Evolutionary conservation across 2,113 vertebrate species (phyloP), one percentile per base, ranked within the genome.

Genomic region (Zosterops hypoxanthus): DNA sequence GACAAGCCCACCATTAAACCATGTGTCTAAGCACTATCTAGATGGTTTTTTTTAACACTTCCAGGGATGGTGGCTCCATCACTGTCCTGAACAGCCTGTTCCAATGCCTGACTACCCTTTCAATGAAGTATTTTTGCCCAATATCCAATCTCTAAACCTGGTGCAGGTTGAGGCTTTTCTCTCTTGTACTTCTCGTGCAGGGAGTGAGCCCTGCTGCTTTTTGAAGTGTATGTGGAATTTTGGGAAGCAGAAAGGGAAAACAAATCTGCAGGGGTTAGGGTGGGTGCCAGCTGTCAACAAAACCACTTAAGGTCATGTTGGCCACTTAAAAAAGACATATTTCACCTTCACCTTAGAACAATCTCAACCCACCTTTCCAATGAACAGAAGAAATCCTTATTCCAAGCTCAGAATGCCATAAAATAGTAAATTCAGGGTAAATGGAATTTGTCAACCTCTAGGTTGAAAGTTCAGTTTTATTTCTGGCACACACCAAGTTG

Each of bases 381-480:
- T 8, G 14, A 87, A 84, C 9, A 28, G 20, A 33, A 91, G 19
- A 94, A 93, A 84, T 42, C 12, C 36, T 53, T 82, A 93, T 57
- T 76, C 57, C 36, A 82, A 36, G 7, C 31, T 82, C 57, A 68
- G 5, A 36, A 20, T 64, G 21, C 15, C n/a, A 44, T 47, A 56
- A 50, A 86, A 8, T 26, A 81, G 8, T 52, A 78, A 93, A 69
- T 36, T 33, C 11, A 72, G 49, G 4, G 3, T 76, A 85, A 82
- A 5, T 57, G 25, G 53, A 76, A 72, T 69, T 95, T 82, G 25
- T 90, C 70, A 90, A 3, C 25, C 9, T 92, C 44, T 55, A 55
- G 26, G 33, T 42, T 94, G 77, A 96, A 92, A 92, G 87, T 71
- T 96, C 69, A 29, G 7, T 88, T 94, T 33, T 76, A 13, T 88